Conservation (phyloP, 2,797 vertebrate genomes). For the Sus cebifrons region DNA sequence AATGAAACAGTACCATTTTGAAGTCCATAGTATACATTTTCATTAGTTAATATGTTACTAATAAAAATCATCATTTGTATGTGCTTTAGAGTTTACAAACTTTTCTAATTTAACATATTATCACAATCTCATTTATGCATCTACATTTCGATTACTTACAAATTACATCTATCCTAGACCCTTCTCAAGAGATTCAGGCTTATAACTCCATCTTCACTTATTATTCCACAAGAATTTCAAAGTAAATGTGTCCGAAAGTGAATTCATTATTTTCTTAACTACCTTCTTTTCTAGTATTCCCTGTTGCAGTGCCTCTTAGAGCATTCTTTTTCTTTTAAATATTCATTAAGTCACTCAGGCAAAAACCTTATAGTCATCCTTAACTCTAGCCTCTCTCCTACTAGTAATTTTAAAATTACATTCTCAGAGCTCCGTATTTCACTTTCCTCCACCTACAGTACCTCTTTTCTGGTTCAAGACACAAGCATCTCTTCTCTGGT, state of each 20-base stretch:
- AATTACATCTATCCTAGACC: conserved; percentile 12
- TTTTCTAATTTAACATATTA: conserved; percentile 34
- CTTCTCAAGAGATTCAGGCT: conserved; percentile 10
- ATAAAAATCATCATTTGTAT: conserved; percentile 51
- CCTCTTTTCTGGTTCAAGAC: background rate
- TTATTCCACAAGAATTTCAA: background rate
- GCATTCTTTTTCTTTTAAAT: background rate
- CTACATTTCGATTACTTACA: conserved; percentile 13
- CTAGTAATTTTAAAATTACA: background rate
- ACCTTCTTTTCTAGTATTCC: background rate
- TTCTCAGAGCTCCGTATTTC: background rate
- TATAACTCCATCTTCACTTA: background rate
- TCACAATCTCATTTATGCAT: conserved; percentile 27
- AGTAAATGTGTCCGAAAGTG: background rate
- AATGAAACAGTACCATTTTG: conserved; percentile 39
- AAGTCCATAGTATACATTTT: background rate
- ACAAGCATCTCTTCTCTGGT: conserved; percentile 12
- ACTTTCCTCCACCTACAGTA: background rate
- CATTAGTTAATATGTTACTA: conserved; percentile 2
- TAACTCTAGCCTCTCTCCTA: background rate
- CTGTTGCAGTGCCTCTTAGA: background rate
- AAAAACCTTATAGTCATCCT: conserved; percentile 5
- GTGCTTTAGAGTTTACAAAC: conserved; percentile 43
- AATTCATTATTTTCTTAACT: background rate
- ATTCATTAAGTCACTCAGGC: background rate